A percentile compares a stretch with the other conserved stretches of the same genome.
These are phyloP conservation scores for Thinocorus orbignyianus DNA, from an alignment of 2,113 vertebrate species.

Conservation along the genomic window DNA sequence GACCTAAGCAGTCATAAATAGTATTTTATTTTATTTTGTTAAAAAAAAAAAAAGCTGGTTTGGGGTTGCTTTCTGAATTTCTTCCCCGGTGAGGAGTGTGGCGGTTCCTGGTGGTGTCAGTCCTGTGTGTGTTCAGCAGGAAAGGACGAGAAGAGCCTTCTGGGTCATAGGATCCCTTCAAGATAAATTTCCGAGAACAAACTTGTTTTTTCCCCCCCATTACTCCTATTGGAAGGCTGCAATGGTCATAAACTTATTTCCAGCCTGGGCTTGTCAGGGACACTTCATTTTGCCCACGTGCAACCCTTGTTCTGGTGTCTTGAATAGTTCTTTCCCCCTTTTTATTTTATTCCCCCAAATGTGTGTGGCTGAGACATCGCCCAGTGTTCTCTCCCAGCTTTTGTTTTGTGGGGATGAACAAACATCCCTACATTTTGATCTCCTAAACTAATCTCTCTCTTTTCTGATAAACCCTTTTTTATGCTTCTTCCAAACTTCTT, in stretches of 20 bases:
- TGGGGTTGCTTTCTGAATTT: not conserved
- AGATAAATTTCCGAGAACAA: conserved; percentile 27
- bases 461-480: not conserved
- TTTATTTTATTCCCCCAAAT: not conserved
- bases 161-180: conserved; percentile 56
- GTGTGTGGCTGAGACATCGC: not conserved
- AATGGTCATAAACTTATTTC: conserved; percentile 57
- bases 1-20: not conserved
- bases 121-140: not conserved
- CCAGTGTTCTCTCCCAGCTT: not conserved
- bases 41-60: not conserved
- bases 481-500: not conserved
- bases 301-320: not conserved
- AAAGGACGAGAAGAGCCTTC: not conserved
- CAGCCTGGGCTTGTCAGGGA: conserved; percentile 27
- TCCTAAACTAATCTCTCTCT: not conserved
- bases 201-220: conserved; percentile 51
- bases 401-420: not conserved
- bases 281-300: conserved; percentile 32
- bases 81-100: not conserved
- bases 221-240: conserved; percentile 49
- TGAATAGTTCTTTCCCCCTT: not conserved
- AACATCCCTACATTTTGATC: not conserved
- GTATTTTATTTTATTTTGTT: not conserved
- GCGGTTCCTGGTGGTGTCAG: not conserved